Base-by-base conservation (phyloP, 2,113 vertebrate species). In the Pyxicephalus adspersus region DNA sequence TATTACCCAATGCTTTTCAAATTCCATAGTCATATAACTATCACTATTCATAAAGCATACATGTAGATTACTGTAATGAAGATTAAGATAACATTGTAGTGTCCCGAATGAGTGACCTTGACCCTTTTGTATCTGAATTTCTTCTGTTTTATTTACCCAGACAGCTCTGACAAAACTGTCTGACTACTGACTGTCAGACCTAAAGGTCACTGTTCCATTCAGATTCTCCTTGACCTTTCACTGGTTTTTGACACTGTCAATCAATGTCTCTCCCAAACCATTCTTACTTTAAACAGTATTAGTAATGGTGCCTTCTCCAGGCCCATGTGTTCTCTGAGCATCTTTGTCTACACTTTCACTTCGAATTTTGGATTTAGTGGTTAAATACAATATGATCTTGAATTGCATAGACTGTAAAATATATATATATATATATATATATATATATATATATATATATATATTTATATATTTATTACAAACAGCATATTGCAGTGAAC, bases 211-310 rank as follows among this genome's bases (percentile, higher is more conserved):
- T 72, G 25, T 29, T 72, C 68, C 18, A 55, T 72, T 71, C 51
- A 55, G 68, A 72, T 72, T 55, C 51, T 57, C 55, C 68, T 55
- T 72, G 68, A 72, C 68, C 68, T 72, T 72, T 72, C 15, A n/a
- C 51, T 72, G 51, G 3, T 70, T 72, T 72, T 55, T 72, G 51
- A 72, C 26, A 31, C 25, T 72, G 68, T 72, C 68, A 72, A 72
- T 72, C 68, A 55, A 29, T 19, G n/a, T 29, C 51, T 52, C 55
- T 23, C 19, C 51, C 25, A 70, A 70, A 16, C 19, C 68, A 71
- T 72, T 57, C 23, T 28, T 23, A 11, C 6, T 71, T 54, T 72
- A 20, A 55, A 55, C 25, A 3, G 2, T 55, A 52, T 31, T 15
- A 29, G 26, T 15, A 55, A 72, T 72, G 29, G 51, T 22, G 68